Percentiles rank a stretch among this genome's conserved stretches.
Conservation (phyloP, 2,888 invertebrate genomes). For the Teleiodes luculella region DNA sequence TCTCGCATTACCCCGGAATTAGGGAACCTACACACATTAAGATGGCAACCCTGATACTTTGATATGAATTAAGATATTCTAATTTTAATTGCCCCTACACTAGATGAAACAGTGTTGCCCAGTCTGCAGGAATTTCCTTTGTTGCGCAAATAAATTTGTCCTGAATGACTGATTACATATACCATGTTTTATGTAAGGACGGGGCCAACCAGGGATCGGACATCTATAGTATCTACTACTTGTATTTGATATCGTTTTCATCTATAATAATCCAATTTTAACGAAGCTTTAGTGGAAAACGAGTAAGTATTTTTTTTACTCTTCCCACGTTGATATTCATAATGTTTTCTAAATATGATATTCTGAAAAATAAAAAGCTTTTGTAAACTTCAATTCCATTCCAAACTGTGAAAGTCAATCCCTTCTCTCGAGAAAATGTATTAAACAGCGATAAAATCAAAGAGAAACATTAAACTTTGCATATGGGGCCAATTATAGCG, state of each 20-base stretch:
- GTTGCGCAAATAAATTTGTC: constrained; percentile 21
- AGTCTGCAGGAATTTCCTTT: constrained; percentile 27
- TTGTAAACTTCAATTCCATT: not conserved
- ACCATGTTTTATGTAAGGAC: no score
- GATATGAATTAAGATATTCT: constrained; percentile 87
- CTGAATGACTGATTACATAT: not conserved
- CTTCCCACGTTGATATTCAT: no score
- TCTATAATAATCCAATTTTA: no score
- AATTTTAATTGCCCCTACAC: constrained; percentile 74
- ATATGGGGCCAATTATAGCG: constrained; percentile 69
- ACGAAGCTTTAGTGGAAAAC: no score
- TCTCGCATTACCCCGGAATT: constrained; percentile 70
- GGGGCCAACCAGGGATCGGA: no score
- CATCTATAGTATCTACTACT: no score
- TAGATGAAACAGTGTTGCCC: constrained; percentile 38
- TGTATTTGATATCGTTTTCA: no score
- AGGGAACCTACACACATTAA: constrained; percentile 74
- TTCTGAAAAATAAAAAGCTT: no score
- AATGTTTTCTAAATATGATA: no score
- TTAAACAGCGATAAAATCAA: constrained; percentile 63
- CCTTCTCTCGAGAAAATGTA: constrained; percentile 48
- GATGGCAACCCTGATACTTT: constrained; percentile 76
- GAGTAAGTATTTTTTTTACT: no score
- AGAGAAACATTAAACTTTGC: constrained; percentile 64
- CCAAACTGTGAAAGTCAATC: not conserved